Evolutionary conservation across 2,888 invertebrate species (phyloP), one percentile per base, ranked within the genome.

Genomic region (Alentia gelatinosa): DNA sequence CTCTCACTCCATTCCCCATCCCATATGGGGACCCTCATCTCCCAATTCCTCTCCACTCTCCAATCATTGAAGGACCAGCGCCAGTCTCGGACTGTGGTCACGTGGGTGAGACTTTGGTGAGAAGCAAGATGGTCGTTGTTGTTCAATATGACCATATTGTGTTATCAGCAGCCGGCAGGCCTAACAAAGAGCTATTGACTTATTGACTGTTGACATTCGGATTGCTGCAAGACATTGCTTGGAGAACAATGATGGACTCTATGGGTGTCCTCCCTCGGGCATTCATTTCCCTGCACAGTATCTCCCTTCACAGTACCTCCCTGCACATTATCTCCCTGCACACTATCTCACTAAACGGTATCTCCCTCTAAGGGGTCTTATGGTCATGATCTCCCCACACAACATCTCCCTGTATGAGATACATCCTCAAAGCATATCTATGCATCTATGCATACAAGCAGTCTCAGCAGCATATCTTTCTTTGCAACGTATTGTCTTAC

Each of bases 61-160:
- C n/a, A n/a, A n/a, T n/a, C n/a, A 7, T 56, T 56, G n/a, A 56
- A 56, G 56, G 56, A n/a, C n/a, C 56, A n/a, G 23, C 56, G n/a
- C 56, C n/a, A 12, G 56, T 56, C 56, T 56, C 56, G 56, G 19
- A 56, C 23, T n/a, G 56, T 12, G 56, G 56, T 56, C 56, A 56
- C 56, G 56, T 56, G 56, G n/a, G 56, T n/a, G 56, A 56, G 19
- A 56, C 56, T 56, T 56, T 56, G 12, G 56, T n/a, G n/a, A 56
- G 56, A 56, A n/a, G 12, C 68, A 68, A 68, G 68, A 68, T 68
- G 68, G 68, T 30, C 30, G 68, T 26, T 68, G 68, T 68, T 30
- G 68, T 68, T 68, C 68, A 26, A 68, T 68, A 68, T 68, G 68
- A 15, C 68, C 68, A 68, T 68, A 68, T 68, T 68, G n/a, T 68